A percentile compares a stretch with the other conserved stretches of the same genome.
Evolutionary conservation across 1,140 invertebrate genomes (phyloP).

Genomic region (Leptinotarsa lineolata): DNA sequence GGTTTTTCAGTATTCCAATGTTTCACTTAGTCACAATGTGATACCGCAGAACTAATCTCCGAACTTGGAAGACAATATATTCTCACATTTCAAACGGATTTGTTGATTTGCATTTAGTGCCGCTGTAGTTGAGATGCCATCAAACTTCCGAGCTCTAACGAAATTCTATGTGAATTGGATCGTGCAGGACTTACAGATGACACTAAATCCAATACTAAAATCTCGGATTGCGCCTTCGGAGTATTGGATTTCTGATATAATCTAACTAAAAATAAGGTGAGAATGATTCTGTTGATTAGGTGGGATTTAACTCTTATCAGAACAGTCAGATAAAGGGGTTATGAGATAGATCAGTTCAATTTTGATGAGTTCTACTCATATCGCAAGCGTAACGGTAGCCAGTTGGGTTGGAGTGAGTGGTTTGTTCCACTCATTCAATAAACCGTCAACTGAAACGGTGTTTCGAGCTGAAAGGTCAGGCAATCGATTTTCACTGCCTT

Average conservation of each 20-base stretch:
- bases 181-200: neutral
- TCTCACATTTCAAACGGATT: neutral
- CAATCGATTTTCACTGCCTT: no score
- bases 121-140: neutral
- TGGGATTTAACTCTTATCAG: neutral
- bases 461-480: no score
- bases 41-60: neutral
- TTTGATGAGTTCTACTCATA: no score
- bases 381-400: no score
- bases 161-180: neutral
- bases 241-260: slow-evolving; percentile 1
- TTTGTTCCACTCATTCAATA: no score
- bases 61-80: neutral
- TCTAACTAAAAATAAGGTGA: neutral
- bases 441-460: no score
- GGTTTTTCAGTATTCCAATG: neutral
- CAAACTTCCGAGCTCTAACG: neutral
- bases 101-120: slow-evolving; percentile 3
- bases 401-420: no score
- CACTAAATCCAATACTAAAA: neutral
- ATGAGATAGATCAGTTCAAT: no score
- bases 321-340: no score
- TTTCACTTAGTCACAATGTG: neutral
- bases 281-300: neutral
- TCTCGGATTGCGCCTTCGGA: neutral